Percentiles rank a stretch among this genome's conserved stretches.
phyloP scores from a whole-genome alignment of 1,140 invertebrate genomes.

The Aphidius gifuensis region DNA sequence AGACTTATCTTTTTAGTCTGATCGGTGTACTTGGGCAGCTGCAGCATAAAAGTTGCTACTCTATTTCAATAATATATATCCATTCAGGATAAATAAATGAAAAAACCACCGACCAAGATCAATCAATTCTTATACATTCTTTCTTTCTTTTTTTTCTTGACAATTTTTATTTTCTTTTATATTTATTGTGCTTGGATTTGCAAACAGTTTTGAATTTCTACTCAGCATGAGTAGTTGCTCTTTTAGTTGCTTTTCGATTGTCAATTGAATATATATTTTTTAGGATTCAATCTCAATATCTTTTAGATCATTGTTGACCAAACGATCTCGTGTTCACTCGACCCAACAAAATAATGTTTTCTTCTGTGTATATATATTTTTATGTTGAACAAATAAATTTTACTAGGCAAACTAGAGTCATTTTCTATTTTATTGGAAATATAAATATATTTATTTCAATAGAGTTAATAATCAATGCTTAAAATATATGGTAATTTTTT shows the following conservation, averaged over 20 bases:
- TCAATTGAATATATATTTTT: slow-evolving; percentile 5
- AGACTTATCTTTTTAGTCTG: slow-evolving; percentile 40
- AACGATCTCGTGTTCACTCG: slow-evolving; percentile 13
- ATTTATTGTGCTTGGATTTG: slow-evolving; percentile 18
- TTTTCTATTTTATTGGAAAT: no score
- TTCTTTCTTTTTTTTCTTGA: no score
- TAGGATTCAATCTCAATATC: neutral
- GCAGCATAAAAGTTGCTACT: slow-evolving; percentile 18
- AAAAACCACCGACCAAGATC: slow-evolving; percentile 8
- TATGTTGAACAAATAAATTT: no score
- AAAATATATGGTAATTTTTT: no score
- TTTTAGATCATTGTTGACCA: slow-evolving; percentile 14
- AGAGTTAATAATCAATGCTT: no score
- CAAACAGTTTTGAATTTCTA: slow-evolving; percentile 21
- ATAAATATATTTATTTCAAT: no score
- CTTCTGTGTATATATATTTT: no score
- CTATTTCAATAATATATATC: neutral
- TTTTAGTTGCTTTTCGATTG: slow-evolving; percentile 29
- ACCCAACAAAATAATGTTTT: neutral
- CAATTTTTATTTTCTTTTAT: neutral
- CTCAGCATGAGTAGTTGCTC: slow-evolving; percentile 25
- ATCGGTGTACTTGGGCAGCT: slow-evolving; percentile 32
- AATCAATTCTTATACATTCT: slow-evolving; percentile 1
- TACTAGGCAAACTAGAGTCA: no score
- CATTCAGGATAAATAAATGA: neutral